A percentile compares a stretch with the other conserved stretches of the same genome.
phyloP scores from a whole-genome alignment of 2,113 vertebrate species.

The Glaucomys volans region DNA sequence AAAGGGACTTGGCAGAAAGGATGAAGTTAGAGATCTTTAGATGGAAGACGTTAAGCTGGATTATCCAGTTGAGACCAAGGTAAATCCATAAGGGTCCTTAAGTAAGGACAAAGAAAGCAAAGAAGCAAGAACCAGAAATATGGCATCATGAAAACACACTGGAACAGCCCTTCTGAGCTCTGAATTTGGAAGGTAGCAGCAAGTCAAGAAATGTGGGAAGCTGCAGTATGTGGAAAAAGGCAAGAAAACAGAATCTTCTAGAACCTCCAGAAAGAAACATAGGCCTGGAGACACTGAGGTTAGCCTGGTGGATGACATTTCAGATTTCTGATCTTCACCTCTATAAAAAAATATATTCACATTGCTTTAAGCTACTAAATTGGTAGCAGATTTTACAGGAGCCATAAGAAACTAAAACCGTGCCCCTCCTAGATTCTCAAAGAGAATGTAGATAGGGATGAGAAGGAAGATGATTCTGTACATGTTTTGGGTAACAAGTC shows the following conservation, averaged over 20 bases:
- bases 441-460: neutral
- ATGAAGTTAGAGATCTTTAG: neutral
- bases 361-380: neutral
- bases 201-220: neutral
- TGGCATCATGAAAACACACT: neutral
- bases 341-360: neutral
- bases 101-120: neutral
- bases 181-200: neutral
- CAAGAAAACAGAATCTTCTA: conserved; percentile 30
- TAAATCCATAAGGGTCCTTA: neutral
- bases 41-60: neutral
- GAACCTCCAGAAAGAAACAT: neutral
- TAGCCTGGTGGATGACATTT: neutral
- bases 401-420: neutral
- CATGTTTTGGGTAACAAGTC: conserved; percentile 7
- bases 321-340: neutral
- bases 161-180: neutral
- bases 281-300: neutral
- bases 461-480: neutral
- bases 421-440: neutral
- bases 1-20: neutral
- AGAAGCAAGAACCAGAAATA: neutral
- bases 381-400: neutral
- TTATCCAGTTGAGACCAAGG: neutral
- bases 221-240: neutral